Evolutionary conservation across 2,113 vertebrate genomes (phyloP).

Genomic region (Pithys albifrons): DNA sequence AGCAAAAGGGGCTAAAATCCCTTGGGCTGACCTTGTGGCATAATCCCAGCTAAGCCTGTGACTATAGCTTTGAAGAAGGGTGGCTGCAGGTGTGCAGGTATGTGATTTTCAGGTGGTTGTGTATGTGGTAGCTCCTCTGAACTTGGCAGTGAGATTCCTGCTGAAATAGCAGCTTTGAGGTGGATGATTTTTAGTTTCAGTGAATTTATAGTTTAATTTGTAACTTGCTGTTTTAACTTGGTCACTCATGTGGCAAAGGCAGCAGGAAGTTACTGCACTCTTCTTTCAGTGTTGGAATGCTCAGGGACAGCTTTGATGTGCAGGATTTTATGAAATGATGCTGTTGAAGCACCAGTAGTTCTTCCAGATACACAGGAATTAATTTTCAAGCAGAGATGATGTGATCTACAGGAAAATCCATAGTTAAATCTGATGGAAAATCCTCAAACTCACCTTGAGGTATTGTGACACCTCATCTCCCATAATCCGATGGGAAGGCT

Average conservation of each 20-base stretch:
- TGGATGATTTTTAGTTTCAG: neutral
- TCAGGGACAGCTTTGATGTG: neutral
- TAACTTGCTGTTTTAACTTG: conserved; percentile 17
- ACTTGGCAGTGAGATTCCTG: neutral
- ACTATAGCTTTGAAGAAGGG: neutral
- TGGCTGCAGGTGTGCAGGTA: neutral
- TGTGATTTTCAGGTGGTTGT: neutral
- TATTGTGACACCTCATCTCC: neutral
- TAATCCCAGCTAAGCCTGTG: neutral
- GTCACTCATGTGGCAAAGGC: neutral
- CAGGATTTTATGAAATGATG: neutral
- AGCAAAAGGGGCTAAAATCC: neutral
- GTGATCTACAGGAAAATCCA: neutral
- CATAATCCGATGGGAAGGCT: neutral
- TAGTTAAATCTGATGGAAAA: neutral
- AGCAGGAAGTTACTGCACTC: neutral
- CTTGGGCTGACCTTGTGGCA: neutral
- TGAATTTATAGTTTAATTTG: conserved; percentile 37
- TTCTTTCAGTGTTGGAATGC: neutral
- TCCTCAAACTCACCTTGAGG: neutral
- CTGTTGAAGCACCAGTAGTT: neutral
- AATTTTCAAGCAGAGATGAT: neutral
- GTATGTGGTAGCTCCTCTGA: neutral
- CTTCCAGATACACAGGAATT: neutral
- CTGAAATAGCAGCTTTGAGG: neutral